These are phyloP conservation scores for Itoplectis maculator DNA, from an alignment of 2,888 invertebrate species.

Conservation along the genomic window DNA sequence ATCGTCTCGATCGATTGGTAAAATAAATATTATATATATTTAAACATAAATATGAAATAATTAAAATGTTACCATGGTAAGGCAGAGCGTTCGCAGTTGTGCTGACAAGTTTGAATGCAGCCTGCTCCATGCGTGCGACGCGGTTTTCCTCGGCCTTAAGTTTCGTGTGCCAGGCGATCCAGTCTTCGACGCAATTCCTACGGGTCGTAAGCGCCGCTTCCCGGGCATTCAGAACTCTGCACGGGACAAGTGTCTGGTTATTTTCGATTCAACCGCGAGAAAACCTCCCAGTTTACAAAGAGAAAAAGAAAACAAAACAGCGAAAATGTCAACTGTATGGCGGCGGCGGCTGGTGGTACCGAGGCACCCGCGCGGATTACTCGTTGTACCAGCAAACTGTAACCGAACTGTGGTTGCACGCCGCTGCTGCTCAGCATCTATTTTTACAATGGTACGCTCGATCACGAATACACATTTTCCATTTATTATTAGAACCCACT, in stretches of 20 bases:
- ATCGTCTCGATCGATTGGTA: not conserved
- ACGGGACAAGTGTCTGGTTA: slow-evolving; percentile 20
- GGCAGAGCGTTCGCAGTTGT: slow-evolving; percentile 81
- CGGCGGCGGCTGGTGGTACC: slow-evolving; percentile 13
- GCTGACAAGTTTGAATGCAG: slow-evolving; percentile 82
- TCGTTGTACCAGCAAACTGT: slow-evolving; percentile 66
- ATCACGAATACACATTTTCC: slow-evolving; percentile 70
- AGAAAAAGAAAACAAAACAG: slow-evolving; percentile 13
- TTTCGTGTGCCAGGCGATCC: slow-evolving; percentile 83
- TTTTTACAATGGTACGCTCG: slow-evolving; percentile 78
- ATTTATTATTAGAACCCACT: slow-evolving; percentile 80
- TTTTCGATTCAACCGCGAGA: not conserved
- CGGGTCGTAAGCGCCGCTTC: slow-evolving; percentile 82
- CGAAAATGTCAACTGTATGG: not conserved
- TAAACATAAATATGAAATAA: slow-evolving; percentile 2
- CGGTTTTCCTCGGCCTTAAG: slow-evolving; percentile 82
- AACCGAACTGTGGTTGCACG: slow-evolving; percentile 68
- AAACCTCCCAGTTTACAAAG: not conserved
- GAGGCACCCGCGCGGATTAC: slow-evolving; percentile 54
- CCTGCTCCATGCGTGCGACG: slow-evolving; percentile 83
- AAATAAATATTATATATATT: no score
- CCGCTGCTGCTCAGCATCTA: slow-evolving; percentile 76
- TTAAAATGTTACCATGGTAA: slow-evolving; percentile 77
- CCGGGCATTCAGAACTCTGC: slow-evolving; percentile 82
- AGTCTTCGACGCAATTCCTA: slow-evolving; percentile 83